Base-by-base conservation (phyloP, 2,888 invertebrate genomes). In the Dryocosmus kuriphilus region DNA sequence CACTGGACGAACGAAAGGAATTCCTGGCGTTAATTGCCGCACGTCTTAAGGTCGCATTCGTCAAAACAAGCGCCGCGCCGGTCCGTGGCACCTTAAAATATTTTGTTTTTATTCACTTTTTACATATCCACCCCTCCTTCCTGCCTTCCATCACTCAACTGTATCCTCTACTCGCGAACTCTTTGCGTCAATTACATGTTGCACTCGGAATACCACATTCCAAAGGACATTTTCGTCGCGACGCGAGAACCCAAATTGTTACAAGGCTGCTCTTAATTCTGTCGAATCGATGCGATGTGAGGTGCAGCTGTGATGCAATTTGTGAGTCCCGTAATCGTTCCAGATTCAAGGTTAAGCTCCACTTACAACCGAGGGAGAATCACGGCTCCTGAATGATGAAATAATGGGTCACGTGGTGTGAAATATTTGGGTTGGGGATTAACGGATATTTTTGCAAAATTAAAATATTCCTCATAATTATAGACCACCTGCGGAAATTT, bases 71-170 rank as follows among this genome's bases (percentile, higher is more conserved):
- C 61, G 30, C 61, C 30, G 32, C n/a, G 60, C 30, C 11, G 9
- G 11, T 35, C 61, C 74, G 75, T 79, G 79, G 51, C 38, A 77
- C 41, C 74, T 71, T 79, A 76, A 76, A 75, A 63, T 75, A 62
- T 57, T 51, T 76, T 16, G 22, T 62, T 60, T 32, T 55, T 75
- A 27, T 67, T 77, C 3, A 65, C 73, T 27, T 57, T 67, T 46
- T 22, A 19, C 32, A 19, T 57, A 51, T 11, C 4, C 8, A 16
- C 27, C 73, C n/a, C 16, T 35, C 24, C 14, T 35, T 35, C 63
- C 30, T 24, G 11, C 73, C n/a, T 8, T 35, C 24, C 14, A 27
- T 35, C 63, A n/a, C 19, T 24, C 32, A 73, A n/a, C 19, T 32
- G n/a, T 38, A 16, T 73, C 51, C 30, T 24, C 11, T 35, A 35